A percentile compares a stretch with the other conserved stretches of the same genome.
These are phyloP conservation scores for Campoletis sonorensis DNA, from an alignment of 1,140 invertebrate species.

Conservation along the genomic window DNA sequence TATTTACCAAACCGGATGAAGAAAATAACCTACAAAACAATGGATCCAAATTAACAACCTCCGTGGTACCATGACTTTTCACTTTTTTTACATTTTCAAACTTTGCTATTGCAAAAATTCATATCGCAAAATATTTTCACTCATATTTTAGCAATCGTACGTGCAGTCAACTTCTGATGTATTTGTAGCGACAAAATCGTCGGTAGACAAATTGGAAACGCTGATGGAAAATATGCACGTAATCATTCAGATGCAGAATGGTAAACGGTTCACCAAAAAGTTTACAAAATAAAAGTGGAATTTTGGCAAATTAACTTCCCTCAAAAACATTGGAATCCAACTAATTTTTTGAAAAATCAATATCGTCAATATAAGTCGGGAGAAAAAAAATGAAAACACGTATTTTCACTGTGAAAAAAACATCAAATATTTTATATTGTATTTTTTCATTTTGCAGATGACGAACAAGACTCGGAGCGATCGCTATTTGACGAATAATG, in stretches of 20 bases:
- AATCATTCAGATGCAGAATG: conserved; percentile 46
- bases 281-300: neutral
- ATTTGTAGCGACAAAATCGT: conserved; percentile 53
- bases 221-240: conserved; percentile 52
- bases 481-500: conserved; percentile 44
- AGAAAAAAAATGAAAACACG: neutral
- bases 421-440: neutral
- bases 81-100: conserved; percentile 45
- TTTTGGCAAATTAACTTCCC: no score
- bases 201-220: conserved; percentile 52
- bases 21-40: no score
- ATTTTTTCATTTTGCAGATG: conserved; percentile 47
- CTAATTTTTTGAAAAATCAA: no score
- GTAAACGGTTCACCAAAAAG: conserved; percentile 38
- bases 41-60: no score
- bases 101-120: conserved; percentile 53
- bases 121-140: conserved; percentile 40
- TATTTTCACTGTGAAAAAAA: no score
- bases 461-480: conserved; percentile 9
- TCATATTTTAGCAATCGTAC: conserved; percentile 51
- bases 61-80: no score
- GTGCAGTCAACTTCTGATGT: conserved; percentile 50
- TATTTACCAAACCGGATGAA: no score
- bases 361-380: no score
- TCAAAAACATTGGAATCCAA: no score